These are phyloP conservation scores for Phalanger gymnotis DNA, from an alignment of 2,797 vertebrate genomes.

Conservation along the genomic window DNA sequence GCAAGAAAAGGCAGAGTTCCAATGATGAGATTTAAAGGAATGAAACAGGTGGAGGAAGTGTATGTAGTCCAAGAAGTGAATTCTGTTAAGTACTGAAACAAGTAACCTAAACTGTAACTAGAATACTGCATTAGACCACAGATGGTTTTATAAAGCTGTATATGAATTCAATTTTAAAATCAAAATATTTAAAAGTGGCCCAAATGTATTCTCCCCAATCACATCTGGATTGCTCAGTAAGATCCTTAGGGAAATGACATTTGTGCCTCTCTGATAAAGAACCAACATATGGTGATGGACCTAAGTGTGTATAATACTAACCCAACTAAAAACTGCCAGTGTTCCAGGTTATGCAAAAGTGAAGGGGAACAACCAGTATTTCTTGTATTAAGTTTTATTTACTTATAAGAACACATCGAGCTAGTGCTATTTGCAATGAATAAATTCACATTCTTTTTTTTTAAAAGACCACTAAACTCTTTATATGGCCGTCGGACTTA, in stretches of 20 bases:
- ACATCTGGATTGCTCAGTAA: neutral
- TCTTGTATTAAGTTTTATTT: neutral
- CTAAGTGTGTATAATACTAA: neutral
- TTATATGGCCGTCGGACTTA: neutral
- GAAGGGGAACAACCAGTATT: neutral
- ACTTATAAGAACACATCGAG: neutral
- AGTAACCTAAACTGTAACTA: neutral
- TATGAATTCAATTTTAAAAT: slow-evolving; percentile 27
- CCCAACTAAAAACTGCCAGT: neutral
- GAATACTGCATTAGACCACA: slow-evolving; percentile 9
- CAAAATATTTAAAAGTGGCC: slow-evolving; percentile 24
- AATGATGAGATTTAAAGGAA: slow-evolving; percentile 9
- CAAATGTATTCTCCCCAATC: neutral
- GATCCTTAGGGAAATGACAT: neutral
- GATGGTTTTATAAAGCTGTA: neutral
- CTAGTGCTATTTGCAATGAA: neutral
- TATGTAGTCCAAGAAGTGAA: neutral
- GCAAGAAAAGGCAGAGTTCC: neutral
- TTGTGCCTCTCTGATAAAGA: neutral
- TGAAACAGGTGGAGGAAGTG: neutral
- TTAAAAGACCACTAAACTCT: neutral
- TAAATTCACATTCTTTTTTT: neutral
- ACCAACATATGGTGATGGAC: slow-evolving; percentile 3
- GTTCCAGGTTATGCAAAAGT: neutral
- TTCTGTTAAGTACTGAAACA: neutral